These are phyloP conservation scores for Lynx canadensis DNA, from an alignment of 2,113 vertebrate species.

Conservation along the genomic window DNA sequence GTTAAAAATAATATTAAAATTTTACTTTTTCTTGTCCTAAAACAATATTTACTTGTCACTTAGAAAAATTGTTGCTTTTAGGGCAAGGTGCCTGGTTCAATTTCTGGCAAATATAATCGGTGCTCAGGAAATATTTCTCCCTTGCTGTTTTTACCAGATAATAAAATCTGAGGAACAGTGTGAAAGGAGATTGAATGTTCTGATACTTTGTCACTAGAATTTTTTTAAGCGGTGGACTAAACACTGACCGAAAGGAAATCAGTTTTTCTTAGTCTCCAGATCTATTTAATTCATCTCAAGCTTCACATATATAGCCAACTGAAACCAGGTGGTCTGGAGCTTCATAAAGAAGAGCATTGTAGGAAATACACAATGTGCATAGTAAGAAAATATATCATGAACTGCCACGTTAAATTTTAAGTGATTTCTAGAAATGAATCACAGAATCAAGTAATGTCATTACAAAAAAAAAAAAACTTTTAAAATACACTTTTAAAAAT, in stretches of 20 bases:
- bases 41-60: conserved; percentile 13
- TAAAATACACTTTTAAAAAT: background rate
- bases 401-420: conserved; percentile 27
- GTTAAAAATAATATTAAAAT: conserved; percentile 32
- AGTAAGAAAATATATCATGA: background rate
- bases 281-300: background rate
- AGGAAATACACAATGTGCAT: background rate
- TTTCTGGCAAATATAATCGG: background rate
- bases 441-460: background rate
- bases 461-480: background rate
- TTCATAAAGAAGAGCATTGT: background rate
- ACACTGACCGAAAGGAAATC: conserved; percentile 11
- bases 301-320: background rate
- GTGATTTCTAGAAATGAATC: conserved; percentile 18
- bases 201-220: background rate
- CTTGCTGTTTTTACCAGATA: conserved; percentile 12
- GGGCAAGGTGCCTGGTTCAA: background rate
- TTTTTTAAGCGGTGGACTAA: conserved; percentile 12
- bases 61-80: conserved; percentile 31
- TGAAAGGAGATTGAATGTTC: background rate
- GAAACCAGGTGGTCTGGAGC: background rate
- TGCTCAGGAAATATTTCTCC: conserved; percentile 27
- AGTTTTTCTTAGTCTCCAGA: background rate
- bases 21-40: conserved; percentile 11
- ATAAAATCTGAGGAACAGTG: conserved; percentile 28